Conservation (phyloP, 2,113 vertebrate species). For the Bubalus kerabau region DNA sequence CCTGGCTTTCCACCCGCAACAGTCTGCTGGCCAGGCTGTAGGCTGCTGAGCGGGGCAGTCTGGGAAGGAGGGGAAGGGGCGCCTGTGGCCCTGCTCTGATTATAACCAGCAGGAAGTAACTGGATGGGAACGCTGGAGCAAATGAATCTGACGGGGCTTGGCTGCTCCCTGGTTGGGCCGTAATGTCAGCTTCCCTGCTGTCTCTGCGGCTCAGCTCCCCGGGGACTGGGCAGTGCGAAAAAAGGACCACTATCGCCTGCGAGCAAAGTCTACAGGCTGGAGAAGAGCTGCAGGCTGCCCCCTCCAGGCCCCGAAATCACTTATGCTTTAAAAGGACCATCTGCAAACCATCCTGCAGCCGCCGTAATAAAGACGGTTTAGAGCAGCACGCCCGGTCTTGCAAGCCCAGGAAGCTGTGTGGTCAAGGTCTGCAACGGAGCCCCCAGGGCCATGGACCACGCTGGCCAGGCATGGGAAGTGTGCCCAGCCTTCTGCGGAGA, state of each 20-base stretch:
- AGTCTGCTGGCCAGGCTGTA: background rate
- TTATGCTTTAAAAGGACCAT: rapidly evolving
- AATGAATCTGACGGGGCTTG: no score
- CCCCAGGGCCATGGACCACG: rapidly evolving
- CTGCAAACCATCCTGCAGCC: background rate
- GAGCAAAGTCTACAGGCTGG: background rate
- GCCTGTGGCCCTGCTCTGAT: rapidly evolving
- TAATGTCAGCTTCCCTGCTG: no score
- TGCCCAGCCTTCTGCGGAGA: no score
- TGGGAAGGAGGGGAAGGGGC: background rate
- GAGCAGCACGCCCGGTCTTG: rapidly evolving
- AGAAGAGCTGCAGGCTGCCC: rapidly evolving
- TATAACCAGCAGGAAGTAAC: background rate
- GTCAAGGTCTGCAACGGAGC: background rate
- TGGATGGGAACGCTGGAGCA: rapidly evolving
- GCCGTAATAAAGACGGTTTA: rapidly evolving
- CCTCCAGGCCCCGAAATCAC: rapidly evolving
- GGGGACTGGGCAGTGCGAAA: rapidly evolving
- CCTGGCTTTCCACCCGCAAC: rapidly evolving
- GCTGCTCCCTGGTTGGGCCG: background rate
- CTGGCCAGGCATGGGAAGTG: rapidly evolving
- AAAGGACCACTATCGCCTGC: rapidly evolving
- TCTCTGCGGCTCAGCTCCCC: rapidly evolving
- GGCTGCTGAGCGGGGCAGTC: rapidly evolving
- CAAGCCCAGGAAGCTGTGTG: background rate